Evolutionary conservation across 1,140 invertebrate species (phyloP).

Genomic region (Drosophila hydei): DNA sequence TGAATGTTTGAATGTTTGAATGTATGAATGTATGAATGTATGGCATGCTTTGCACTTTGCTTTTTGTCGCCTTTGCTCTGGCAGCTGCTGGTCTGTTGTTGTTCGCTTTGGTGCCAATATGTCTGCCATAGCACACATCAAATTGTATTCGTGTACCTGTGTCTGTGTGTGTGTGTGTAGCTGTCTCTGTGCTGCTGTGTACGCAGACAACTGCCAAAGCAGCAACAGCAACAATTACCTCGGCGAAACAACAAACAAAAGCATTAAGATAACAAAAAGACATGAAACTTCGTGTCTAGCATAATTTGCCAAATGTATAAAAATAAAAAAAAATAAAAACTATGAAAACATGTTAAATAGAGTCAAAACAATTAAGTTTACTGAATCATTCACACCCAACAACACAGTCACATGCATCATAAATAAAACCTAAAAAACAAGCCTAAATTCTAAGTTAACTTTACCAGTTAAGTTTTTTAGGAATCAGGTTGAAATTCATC

Average conservation of each 20-base stretch:
- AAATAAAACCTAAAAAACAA: neutral
- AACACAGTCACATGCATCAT: neutral
- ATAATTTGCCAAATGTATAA: conserved; percentile 9
- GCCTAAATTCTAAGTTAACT: neutral
- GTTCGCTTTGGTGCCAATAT: conserved; percentile 43
- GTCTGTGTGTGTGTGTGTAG: conserved; percentile 14
- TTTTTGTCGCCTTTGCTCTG: conserved; percentile 36
- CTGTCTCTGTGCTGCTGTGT: conserved; percentile 10
- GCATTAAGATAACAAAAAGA: conserved; percentile 29
- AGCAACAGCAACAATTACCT: conserved; percentile 35
- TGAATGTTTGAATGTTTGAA: conserved; percentile 8
- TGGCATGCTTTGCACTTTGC: conserved; percentile 41
- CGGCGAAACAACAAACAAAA: conserved; percentile 29
- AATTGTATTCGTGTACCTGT: conserved; percentile 22
- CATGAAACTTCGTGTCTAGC: conserved; percentile 16
- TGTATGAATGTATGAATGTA: conserved; percentile 5
- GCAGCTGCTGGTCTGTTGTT: conserved; percentile 6
- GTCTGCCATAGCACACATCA: conserved; percentile 40
- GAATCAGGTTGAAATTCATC: no score
- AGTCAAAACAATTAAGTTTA: conserved; percentile 2
- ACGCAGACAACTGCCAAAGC: conserved; percentile 28
- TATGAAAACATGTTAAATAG: conserved; percentile 11
- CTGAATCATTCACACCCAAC: neutral
- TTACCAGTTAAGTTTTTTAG: neutral
- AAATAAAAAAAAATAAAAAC: neutral